Evolutionary conservation across 1,140 invertebrate species (phyloP).

Genomic region (Tetramorium alpestre): DNA sequence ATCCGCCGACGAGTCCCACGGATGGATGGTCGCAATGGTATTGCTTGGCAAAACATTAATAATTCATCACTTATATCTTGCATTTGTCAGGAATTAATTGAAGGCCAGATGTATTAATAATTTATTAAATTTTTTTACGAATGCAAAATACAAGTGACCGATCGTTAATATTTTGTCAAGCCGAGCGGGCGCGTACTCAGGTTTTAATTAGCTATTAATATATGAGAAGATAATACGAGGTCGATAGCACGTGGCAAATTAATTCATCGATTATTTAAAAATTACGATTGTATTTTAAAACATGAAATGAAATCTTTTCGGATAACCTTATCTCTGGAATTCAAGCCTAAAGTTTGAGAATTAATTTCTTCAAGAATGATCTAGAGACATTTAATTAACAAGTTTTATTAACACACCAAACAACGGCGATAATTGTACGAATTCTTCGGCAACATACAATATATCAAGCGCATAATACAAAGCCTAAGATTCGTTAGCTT

Average conservation of each 20-base stretch:
- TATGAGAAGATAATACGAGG: conserved; percentile 38
- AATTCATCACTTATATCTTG: conserved; percentile 14
- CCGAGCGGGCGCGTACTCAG: conserved; percentile 30
- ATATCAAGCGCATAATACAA: conserved; percentile 5
- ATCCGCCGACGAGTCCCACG: conserved; percentile 1
- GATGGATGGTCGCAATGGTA: not conserved
- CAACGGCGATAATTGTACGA: not conserved
- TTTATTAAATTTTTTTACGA: not conserved
- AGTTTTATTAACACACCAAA: not conserved
- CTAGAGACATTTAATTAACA: not conserved
- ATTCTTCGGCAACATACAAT: not conserved
- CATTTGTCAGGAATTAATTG: not conserved
- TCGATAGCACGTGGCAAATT: conserved; percentile 16
- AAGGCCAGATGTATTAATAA: not conserved
- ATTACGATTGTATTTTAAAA: conserved; percentile 16
- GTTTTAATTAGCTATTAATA: conserved; percentile 53
- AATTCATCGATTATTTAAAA: conserved; percentile 37
- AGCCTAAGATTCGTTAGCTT: not conserved
- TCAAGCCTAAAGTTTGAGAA: conserved; percentile 3
- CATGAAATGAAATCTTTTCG: not conserved
- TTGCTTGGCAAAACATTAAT: conserved; percentile 10
- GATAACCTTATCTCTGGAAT: not conserved
- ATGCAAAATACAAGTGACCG: not conserved
- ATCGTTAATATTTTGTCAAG: conserved; percentile 34
- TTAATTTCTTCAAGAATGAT: not conserved